A percentile compares a stretch with the other conserved stretches of the same genome.
These are phyloP conservation scores for Sphaerophoria taeniata DNA, from an alignment of 2,888 invertebrate genomes.

Conservation along the genomic window DNA sequence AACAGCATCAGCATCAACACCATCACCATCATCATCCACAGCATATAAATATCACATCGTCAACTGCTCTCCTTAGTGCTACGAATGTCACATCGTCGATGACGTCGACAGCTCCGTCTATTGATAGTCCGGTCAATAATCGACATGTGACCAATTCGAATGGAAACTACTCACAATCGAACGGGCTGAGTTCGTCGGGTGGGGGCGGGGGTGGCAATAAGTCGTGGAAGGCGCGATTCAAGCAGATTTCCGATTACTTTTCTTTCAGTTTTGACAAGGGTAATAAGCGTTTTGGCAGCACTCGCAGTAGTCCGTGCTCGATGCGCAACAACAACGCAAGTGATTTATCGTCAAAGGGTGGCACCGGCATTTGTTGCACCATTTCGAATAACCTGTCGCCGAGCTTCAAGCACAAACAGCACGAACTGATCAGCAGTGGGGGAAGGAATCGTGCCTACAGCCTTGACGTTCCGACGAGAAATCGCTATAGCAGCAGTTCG, in stretches of 20 bases:
- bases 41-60: slow-evolving; percentile 51
- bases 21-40: too few species aligned
- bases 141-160: slow-evolving; percentile 54
- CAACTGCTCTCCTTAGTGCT: slow-evolving; percentile 54
- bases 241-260: slow-evolving; percentile 82
- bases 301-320: slow-evolving; percentile 81
- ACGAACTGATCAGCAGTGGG: slow-evolving; percentile 76
- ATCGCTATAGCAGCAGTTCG: slow-evolving; percentile 80
- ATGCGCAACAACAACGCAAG: slow-evolving; percentile 78
- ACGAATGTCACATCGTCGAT: slow-evolving; percentile 54
- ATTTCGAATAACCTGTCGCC: slow-evolving; percentile 80
- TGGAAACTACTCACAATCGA: slow-evolving; percentile 70
- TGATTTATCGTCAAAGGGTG: slow-evolving; percentile 71
- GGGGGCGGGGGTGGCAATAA: slow-evolving; percentile 16
- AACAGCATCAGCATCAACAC: too few species aligned
- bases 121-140: slow-evolving; percentile 58
- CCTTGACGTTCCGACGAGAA: slow-evolving; percentile 81
- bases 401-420: slow-evolving; percentile 76
- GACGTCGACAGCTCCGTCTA: slow-evolving; percentile 45
- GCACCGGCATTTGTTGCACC: slow-evolving; percentile 79
- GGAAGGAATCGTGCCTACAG: slow-evolving; percentile 81
- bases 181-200: slow-evolving; percentile 25
- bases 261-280: slow-evolving; percentile 82
- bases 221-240: slow-evolving; percentile 82
- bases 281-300: slow-evolving; percentile 80